A percentile compares a stretch with the other conserved stretches of the same genome.
phyloP scores from a whole-genome alignment of 2,888 invertebrate species.

The Meghimatium bilineatum region DNA sequence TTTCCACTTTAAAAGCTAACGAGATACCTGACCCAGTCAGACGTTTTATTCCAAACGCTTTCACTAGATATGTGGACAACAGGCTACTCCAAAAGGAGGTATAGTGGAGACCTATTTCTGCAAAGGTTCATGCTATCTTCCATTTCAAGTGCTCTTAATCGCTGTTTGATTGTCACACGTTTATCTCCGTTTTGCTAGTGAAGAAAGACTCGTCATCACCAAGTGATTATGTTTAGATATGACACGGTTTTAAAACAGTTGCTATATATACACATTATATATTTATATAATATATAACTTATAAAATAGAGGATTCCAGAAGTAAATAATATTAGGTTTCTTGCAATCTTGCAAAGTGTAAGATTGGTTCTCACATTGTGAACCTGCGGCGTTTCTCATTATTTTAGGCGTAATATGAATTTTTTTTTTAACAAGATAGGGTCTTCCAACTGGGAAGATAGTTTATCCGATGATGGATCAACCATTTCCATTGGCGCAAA shows the following conservation, averaged over 20 bases:
- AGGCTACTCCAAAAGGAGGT: background rate
- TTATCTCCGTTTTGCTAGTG: constrained; percentile 36
- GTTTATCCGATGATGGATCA: too few species aligned
- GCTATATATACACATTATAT: too few species aligned
- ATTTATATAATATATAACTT: too few species aligned
- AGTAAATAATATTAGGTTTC: background rate
- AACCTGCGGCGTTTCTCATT: too few species aligned
- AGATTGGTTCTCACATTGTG: too few species aligned
- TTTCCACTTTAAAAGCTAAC: background rate
- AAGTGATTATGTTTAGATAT: background rate
- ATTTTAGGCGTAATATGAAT: too few species aligned
- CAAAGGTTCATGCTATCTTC: constrained; percentile 35
- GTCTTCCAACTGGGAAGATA: too few species aligned
- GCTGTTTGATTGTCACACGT: constrained; percentile 31
- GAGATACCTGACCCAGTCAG: background rate
- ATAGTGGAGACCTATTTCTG: constrained; percentile 1
- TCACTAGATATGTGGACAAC: background rate
- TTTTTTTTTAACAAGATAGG: too few species aligned
- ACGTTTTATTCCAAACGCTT: background rate
- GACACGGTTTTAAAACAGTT: background rate
- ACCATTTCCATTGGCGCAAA: too few species aligned
- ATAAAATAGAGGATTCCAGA: background rate
- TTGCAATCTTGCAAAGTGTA: too few species aligned
- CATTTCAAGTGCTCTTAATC: constrained; percentile 34
- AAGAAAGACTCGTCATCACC: constrained; percentile 38